Evolutionary conservation across 2,888 invertebrate genomes (phyloP), one percentile per base, ranked within the genome.

Genomic region (Acheta domesticus): DNA sequence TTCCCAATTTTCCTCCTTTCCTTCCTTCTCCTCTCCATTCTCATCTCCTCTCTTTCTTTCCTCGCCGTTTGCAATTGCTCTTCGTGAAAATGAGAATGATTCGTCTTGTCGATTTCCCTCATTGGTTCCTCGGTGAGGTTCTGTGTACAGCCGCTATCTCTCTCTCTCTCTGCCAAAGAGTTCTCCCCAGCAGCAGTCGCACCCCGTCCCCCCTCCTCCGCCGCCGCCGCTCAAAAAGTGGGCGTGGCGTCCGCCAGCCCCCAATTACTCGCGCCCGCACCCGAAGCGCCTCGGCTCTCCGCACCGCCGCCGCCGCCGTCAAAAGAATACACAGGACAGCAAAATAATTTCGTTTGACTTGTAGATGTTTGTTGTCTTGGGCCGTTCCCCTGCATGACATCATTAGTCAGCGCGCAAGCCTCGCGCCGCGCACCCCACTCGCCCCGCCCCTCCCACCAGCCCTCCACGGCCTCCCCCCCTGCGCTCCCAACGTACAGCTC

Each of bases 301-400:
- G 62, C 62, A 14, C 62, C 62, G 14, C n/a, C 62, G 62, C 12
- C 62, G 62, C 62, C 62, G 14, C n/a, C 62, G 62, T 62, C 62
- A 62, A 62, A 62, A 62, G 62, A 62, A 62, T 62, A 62, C 62
- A 62, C 62, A 62, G 62, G 62, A 62, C 62, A 62, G 62, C 62
- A 62, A 62, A 62, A 62, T 62, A 62, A 62, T 62, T 62, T 62
- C 62, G 62, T 62, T 62, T 62, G 62, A 62, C 62, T 62, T 62
- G 62, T 62, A 62, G 62, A 62, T 62, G 12, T 62, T 62, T 62
- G 62, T 62, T 62, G 62, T 62, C 62, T 62, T 62, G 62, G 16
- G 14, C 62, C 62, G 62, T 62, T 62, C 62, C 62, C 62, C 62
- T 62, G 12, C 62, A 62, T 62, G 62, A 62, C 62, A 62, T 62